A percentile compares a stretch with the other conserved stretches of the same genome.
phyloP scores from a whole-genome alignment of 2,888 invertebrate genomes.

The Leptinotarsa rubiginosa region DNA sequence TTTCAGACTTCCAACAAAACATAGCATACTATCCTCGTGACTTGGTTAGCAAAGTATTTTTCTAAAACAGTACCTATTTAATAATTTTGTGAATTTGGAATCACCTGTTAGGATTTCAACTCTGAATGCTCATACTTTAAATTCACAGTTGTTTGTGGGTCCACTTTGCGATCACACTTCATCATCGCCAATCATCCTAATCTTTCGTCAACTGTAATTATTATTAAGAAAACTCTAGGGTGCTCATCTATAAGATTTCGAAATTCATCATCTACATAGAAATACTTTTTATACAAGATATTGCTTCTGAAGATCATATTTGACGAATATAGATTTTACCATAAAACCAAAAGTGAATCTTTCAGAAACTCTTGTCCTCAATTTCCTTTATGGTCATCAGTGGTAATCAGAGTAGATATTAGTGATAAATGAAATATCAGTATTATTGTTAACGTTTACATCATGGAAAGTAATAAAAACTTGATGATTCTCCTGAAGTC shows the following conservation, averaged over 20 bases:
- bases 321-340: background rate
- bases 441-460: slow-evolving; percentile 18
- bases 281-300: background rate
- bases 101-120: background rate
- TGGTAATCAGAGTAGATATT: slow-evolving; percentile 9
- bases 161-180: slow-evolving; percentile 5
- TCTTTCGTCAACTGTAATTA: background rate
- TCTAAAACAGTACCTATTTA: background rate
- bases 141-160: slow-evolving; percentile 8
- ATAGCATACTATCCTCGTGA: background rate
- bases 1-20: background rate
- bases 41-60: slow-evolving; percentile 8
- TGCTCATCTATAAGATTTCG: background rate
- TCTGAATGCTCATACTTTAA: background rate
- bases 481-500: slow-evolving; percentile 2
- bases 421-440: slow-evolving; percentile 18
- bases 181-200: background rate
- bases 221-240: background rate
- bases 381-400: background rate
- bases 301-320: background rate
- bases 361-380: background rate
- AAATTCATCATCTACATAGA: background rate
- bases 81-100: background rate
- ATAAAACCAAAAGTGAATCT: background rate
- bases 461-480: slow-evolving; percentile 11